Conservation (phyloP, 2,888 invertebrate genomes). For the Eledona agricola region DNA sequence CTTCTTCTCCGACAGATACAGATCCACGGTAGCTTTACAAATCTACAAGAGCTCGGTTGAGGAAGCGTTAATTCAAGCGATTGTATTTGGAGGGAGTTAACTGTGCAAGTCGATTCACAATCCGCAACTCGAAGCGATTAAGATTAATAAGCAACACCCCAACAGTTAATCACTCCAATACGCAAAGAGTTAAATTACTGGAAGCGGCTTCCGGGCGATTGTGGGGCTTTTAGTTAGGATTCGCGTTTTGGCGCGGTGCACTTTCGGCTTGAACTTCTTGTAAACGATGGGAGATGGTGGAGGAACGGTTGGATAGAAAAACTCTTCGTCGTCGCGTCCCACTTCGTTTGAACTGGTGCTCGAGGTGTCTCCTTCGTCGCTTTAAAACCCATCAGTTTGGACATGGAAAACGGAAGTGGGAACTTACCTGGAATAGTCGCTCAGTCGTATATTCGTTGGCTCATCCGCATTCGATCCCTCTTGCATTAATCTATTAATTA, state of each 20-base stretch:
- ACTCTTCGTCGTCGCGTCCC: conserved; percentile 49
- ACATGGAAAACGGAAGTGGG: neutral
- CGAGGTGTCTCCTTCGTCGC: conserved; percentile 83
- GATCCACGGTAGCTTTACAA: conserved; percentile 68
- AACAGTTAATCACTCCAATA: conserved; percentile 25
- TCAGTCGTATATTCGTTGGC: conserved; percentile 84
- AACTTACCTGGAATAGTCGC: conserved; percentile 85
- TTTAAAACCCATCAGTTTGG: conserved; percentile 55
- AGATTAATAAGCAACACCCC: conserved; percentile 23
- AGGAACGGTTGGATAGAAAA: conserved; percentile 67
- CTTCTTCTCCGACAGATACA: conserved; percentile 55
- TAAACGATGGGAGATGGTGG: conserved; percentile 75
- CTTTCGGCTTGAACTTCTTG: conserved; percentile 52
- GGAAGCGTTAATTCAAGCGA: conserved; percentile 1
- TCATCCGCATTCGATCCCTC: conserved; percentile 90
- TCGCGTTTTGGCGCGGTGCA: conserved; percentile 42
- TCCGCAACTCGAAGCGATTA: no score
- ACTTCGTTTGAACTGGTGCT: conserved; percentile 72
- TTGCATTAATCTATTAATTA: conserved; percentile 78
- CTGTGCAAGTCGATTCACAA: conserved; percentile 26
- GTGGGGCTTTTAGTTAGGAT: conserved; percentile 55
- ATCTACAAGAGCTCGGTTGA: conserved; percentile 60
- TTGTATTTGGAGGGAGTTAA: conserved; percentile 23
- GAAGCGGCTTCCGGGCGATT: conserved; percentile 67
- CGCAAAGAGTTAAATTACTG: conserved; percentile 58